Conservation (phyloP, 1,140 invertebrate species). For the Zaprionus ornatus region DNA sequence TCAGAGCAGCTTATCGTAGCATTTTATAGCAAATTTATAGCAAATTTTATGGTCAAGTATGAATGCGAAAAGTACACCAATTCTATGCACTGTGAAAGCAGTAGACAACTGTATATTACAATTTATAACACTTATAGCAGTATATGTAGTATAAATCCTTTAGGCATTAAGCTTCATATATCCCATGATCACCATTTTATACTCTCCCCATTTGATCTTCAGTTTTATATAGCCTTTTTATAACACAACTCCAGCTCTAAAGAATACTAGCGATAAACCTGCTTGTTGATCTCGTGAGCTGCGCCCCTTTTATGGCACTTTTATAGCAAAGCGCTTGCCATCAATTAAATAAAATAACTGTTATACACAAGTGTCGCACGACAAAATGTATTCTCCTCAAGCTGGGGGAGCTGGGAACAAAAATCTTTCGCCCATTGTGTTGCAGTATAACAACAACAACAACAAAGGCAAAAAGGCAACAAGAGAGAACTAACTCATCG, state of each 20-base stretch:
- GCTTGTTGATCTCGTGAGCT: background rate
- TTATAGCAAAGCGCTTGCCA: conserved; percentile 3
- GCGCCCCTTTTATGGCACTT: background rate
- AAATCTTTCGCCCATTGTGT: background rate
- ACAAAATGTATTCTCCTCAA: background rate
- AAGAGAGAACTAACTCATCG: conserved; percentile 1
- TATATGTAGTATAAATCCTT: no score
- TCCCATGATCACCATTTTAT: no score
- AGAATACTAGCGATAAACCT: no score
- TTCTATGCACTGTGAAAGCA: no score
- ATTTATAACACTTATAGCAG: no score
- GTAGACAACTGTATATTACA: no score
- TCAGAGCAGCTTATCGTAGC: no score
- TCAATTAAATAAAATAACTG: background rate
- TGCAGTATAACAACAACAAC: background rate
- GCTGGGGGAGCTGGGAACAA: background rate
- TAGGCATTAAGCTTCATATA: no score
- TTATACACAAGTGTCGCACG: background rate
- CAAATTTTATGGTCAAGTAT: no score
- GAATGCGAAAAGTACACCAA: no score
- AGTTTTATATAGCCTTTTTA: background rate
- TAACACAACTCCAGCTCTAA: background rate
- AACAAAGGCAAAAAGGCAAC: background rate
- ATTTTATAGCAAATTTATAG: no score
- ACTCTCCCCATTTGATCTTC: no score